phyloP scores from a whole-genome alignment of 2,113 vertebrate genomes.

The Ranitomeya variabilis region DNA sequence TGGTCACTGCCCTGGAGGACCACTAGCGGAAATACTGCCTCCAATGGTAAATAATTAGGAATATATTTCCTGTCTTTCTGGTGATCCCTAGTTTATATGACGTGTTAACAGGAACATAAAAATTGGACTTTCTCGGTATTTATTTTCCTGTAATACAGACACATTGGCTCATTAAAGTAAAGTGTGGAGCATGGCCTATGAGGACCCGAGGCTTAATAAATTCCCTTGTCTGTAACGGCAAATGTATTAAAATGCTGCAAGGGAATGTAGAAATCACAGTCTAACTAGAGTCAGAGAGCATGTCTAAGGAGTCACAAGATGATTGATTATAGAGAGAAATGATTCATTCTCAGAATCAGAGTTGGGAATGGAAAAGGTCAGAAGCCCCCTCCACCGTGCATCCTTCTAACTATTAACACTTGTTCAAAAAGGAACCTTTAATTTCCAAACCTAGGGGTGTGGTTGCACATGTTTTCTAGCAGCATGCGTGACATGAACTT shows the following conservation, averaged over 20 bases:
- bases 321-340: constrained; percentile 62
- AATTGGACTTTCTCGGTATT: not conserved
- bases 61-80: not conserved
- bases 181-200: not conserved
- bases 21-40: not conserved
- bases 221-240: not conserved
- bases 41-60: not conserved
- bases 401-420: constrained; percentile 41
- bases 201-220: constrained; percentile 15
- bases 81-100: not conserved
- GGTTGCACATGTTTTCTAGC: constrained; percentile 28
- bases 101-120: not conserved
- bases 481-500: not conserved
- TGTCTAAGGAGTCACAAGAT: constrained; percentile 46
- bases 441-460: constrained; percentile 55
- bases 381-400: constrained; percentile 46
- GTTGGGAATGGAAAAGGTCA: constrained; percentile 63
- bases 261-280: not conserved
- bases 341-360: constrained; percentile 64
- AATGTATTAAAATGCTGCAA: constrained; percentile 18
- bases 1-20: not conserved
- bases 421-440: constrained; percentile 53
- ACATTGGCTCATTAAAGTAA: constrained; percentile 24
- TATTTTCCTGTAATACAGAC: not conserved
- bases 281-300: constrained; percentile 6